phyloP scores from a whole-genome alignment of 2,888 invertebrate genomes.

The Pyrrhia umbra region DNA sequence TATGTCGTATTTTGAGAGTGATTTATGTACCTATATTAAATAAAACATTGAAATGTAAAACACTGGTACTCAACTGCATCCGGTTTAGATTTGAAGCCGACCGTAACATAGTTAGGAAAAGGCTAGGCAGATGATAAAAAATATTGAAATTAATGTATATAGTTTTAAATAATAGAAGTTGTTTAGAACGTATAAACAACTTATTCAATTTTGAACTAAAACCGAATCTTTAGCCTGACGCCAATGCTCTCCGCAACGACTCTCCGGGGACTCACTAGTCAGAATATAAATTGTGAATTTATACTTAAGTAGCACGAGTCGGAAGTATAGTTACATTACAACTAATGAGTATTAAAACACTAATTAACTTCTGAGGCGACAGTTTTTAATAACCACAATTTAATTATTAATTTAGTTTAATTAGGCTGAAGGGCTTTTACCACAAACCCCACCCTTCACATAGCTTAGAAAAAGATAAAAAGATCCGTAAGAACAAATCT shows the following conservation, averaged over 20 bases:
- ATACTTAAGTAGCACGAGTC: constrained; percentile 15
- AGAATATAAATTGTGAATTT: constrained; percentile 25
- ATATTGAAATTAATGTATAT: no score
- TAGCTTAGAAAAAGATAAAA: not conserved
- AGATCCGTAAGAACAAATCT: not conserved
- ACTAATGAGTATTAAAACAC: not conserved
- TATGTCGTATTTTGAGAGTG: no score
- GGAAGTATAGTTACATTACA: not conserved
- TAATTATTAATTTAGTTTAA: not conserved
- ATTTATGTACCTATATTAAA: no score
- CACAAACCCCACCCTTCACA: not conserved
- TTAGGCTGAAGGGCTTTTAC: not conserved
- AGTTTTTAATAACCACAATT: not conserved
- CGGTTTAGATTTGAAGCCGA: no score
- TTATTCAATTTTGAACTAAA: not conserved
- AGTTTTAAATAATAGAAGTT: no score
- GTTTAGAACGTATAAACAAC: not conserved
- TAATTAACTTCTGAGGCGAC: not conserved
- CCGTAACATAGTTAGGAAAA: no score
- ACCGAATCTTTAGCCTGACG: not conserved
- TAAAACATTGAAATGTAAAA: no score
- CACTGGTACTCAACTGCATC: no score
- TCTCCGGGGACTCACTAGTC: constrained; percentile 3
- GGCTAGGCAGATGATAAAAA: no score
- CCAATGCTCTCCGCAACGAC: constrained; percentile 10